Percentiles rank a stretch among this genome's conserved stretches.
These are phyloP conservation scores for Blastobasis adustella DNA, from an alignment of 2,888 invertebrate genomes.

Conservation along the genomic window DNA sequence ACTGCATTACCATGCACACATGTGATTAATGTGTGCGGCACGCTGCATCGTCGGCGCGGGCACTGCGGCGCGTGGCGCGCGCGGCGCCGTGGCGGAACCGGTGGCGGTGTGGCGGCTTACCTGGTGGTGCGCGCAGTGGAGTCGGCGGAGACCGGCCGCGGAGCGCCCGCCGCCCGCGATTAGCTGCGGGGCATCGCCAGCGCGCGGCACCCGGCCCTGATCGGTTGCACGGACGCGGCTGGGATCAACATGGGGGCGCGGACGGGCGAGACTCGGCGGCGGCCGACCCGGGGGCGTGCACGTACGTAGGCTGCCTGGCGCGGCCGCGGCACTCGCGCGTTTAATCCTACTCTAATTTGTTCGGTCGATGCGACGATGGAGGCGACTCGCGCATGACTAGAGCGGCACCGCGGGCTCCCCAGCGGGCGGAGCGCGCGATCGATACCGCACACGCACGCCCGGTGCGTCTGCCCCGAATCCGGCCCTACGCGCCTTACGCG, in stretches of 20 bases:
- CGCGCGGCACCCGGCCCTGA: constrained; percentile 29
- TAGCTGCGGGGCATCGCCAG: constrained; percentile 41
- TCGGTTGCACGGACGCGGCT: constrained; percentile 30
- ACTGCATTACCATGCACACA: constrained; percentile 25
- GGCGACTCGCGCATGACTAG: constrained; percentile 55
- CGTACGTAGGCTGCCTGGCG: constrained; percentile 38
- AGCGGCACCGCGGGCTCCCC: constrained; percentile 37
- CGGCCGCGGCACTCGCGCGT: constrained; percentile 67
- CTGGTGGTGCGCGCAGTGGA: constrained; percentile 26
- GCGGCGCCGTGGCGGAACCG: neutral
- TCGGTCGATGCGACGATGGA: constrained; percentile 52
- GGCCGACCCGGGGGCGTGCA: constrained; percentile 42
- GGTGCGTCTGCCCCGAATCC: constrained; percentile 35
- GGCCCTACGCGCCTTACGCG: constrained; percentile 28
- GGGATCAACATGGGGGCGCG: constrained; percentile 41
- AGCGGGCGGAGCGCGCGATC: constrained; percentile 33
- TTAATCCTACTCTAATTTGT: constrained; percentile 33
- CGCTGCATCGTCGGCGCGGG: constrained; percentile 4
- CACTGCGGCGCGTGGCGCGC: constrained; percentile 7
- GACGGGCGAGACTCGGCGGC: constrained; percentile 27
- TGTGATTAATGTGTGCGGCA: neutral
- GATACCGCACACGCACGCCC: constrained; percentile 37
- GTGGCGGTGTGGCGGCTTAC: constrained; percentile 18
- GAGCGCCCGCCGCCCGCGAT: constrained; percentile 29
- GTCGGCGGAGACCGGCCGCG: constrained; percentile 36